These are phyloP conservation scores for Semnornis frantzii DNA, from an alignment of 2,113 vertebrate genomes.

Conservation along the genomic window DNA sequence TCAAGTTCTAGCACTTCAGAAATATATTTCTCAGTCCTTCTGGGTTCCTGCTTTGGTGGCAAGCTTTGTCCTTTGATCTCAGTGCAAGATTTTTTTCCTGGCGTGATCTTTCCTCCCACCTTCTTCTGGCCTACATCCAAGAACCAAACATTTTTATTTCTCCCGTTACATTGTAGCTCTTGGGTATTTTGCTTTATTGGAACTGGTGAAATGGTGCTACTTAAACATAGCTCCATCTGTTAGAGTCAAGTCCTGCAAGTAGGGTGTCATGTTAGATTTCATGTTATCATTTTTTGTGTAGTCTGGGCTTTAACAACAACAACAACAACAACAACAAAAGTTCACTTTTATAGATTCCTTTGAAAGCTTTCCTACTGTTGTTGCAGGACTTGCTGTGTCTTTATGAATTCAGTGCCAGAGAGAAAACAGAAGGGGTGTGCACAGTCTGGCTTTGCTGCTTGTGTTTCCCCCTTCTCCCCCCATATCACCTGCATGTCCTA, in stretches of 20 bases:
- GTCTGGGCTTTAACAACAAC: conserved; percentile 47
- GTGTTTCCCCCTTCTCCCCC: background rate
- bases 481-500: rapidly evolving
- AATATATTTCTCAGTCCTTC: background rate
- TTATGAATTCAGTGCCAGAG: background rate
- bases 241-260: conserved; percentile 71
- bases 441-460: background rate
- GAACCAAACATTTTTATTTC: conserved; percentile 34
- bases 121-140: conserved; percentile 44
- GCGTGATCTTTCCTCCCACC: background rate
- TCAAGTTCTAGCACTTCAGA: background rate
- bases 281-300: conserved; percentile 66
- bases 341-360: conserved; percentile 30
- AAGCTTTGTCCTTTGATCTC: conserved; percentile 5
- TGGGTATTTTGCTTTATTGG: conserved; percentile 69
- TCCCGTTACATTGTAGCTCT: conserved; percentile 51
- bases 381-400: background rate
- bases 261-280: conserved; percentile 76
- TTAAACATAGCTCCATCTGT: conserved; percentile 75
- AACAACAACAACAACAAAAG: conserved; percentile 1
- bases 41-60: background rate
- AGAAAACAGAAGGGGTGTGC: background rate
- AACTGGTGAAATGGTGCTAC: conserved; percentile 68
- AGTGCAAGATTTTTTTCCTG: background rate
- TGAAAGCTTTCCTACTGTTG: background rate